Conservation (phyloP, 2,113 vertebrate genomes). For the Papio anubis region DNA sequence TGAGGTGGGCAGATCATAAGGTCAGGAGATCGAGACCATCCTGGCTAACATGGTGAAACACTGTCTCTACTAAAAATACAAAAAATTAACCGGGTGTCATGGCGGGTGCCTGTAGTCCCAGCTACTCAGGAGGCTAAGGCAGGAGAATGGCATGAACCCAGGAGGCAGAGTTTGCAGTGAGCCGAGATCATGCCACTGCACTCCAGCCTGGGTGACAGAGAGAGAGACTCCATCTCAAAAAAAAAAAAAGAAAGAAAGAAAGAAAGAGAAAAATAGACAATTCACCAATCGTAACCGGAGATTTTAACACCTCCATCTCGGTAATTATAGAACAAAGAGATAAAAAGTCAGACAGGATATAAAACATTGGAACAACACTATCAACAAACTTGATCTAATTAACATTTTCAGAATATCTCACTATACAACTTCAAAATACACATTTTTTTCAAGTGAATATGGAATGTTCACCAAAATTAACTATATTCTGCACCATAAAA, state of each 20-base stretch:
- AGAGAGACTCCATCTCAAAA: too few relatives aligned
- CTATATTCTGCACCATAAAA: background rate
- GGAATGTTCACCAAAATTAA: constrained; percentile 12
- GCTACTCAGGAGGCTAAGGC: too few relatives aligned
- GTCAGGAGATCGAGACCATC: too few relatives aligned
- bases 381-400: background rate
- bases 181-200: too few relatives aligned
- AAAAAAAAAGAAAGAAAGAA: too few relatives aligned
- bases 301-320: background rate
- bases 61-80: too few relatives aligned
- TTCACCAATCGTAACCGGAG: background rate
- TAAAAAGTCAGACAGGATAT: background rate
- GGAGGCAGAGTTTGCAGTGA: too few relatives aligned
- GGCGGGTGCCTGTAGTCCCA: too few relatives aligned
- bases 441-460: background rate
- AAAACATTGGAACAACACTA: background rate
- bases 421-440: background rate
- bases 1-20: too few relatives aligned
- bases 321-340: background rate
- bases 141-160: too few relatives aligned
- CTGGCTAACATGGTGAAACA: too few relatives aligned
- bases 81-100: rapidly evolving
- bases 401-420: constrained; percentile 12
- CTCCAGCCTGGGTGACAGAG: too few relatives aligned
- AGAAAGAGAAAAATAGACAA: background rate